Evolutionary conservation across 30 jellyfish, hydroid and myxozoan genomes (phyloP).

Genomic region (Turritopsis dohrnii): DNA sequence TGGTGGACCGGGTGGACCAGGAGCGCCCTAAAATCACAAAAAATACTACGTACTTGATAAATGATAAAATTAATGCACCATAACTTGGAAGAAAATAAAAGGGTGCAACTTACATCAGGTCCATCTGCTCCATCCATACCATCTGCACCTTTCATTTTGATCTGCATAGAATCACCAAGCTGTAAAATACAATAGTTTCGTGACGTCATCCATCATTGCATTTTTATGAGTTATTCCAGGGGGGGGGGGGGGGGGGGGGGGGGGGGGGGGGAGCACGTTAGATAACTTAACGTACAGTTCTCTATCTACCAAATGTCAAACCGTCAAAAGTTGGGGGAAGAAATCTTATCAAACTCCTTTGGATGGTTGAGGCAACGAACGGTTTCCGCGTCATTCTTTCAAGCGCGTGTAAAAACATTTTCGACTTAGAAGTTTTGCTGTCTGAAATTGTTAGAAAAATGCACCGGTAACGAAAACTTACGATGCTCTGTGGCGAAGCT

Average conservation of each 20-base stretch:
- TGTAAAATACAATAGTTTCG: too few species aligned
- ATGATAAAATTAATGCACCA: not conserved
- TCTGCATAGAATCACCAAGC: conserved; percentile 99
- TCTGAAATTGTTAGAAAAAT: too few species aligned
- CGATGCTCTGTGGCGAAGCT: conserved; percentile 99
- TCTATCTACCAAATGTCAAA: too few species aligned
- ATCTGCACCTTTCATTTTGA: conserved; percentile 98
- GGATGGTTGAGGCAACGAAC: too few species aligned
- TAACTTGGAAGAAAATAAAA: not conserved
- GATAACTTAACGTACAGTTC: not conserved
- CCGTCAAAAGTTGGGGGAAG: too few species aligned
- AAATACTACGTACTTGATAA: not conserved
- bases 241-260: conserved; percentile 9
- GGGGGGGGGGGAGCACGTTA: not conserved
- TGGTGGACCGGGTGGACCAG: conserved; percentile 96
- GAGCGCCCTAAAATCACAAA: conserved; percentile 66
- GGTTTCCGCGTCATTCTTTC: too few species aligned
- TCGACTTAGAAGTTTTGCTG: too few species aligned
- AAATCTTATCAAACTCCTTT: too few species aligned
- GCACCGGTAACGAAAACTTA: conserved; percentile 19
- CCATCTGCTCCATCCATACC: conserved; percentile 99
- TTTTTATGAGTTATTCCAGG: too few species aligned
- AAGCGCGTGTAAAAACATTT: too few species aligned
- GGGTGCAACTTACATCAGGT: conserved; percentile 60
- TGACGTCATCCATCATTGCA: too few species aligned